Base-by-base conservation (phyloP, 2,888 invertebrate genomes). In the Drosophila parthenogenetica region DNA sequence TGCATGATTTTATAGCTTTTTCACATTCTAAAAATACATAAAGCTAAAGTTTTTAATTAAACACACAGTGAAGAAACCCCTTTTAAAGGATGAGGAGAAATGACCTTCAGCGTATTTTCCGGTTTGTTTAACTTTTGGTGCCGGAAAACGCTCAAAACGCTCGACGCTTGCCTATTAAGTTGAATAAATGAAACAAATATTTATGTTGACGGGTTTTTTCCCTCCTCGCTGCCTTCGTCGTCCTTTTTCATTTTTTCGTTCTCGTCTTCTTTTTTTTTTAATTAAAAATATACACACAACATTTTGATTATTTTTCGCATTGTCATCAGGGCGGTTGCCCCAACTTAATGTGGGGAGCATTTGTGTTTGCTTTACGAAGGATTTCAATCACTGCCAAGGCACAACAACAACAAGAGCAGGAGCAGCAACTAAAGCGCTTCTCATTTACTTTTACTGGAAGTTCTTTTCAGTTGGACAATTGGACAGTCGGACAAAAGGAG, bases 301-400 rank as follows among this genome's bases (percentile, higher is more conserved):
- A 64, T 75, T 71, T 68, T 75, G 77, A 75, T 75, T 72, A 72
- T 76, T 61, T 75, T 76, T 76, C 75, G 75, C 75, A 76, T 77
- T 76, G 75, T 76, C 77, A 77, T 76, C 77, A 73, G 60, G 46
- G 55, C 14, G 37, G 43, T n/a, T 54, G 8, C 14, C 29, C 14
- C 25, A 14, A 29, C 22, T 32, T 48, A 55, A 39, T 19, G 50
- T 51, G 32, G 57, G 65, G 43, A 58, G 40, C 51, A 58, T 42
- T 57, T 73, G 40, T 83, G 79, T 86, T 86, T 83, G 72, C 81
- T 73, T 77, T 77, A 51, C 14, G 57, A 35, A n/a, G 79, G 66
- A 71, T 83, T 83, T 83, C 84, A 82, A 85, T 82, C 86, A 85
- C 73, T 63, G 75, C 67, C 51, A 73, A 59, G 65, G 62, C 77